Conservation (phyloP, 1,140 invertebrate species). For the Drosophila tani region DNA sequence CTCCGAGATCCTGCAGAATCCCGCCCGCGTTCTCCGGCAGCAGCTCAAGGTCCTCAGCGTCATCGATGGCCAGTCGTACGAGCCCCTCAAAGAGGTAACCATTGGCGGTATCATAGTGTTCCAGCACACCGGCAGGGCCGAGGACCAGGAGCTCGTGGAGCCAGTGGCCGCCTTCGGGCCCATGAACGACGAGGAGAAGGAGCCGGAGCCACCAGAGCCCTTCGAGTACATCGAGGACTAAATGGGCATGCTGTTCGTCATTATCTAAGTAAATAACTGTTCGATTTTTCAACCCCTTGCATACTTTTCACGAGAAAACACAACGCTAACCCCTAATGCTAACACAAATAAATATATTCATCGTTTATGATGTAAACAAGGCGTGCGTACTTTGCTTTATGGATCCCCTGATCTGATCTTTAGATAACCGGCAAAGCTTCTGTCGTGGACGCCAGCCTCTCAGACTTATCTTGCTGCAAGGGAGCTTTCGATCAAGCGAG, state of each 20-base stretch:
- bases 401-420: not conserved
- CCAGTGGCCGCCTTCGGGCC: conserved; percentile 97
- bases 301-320: conserved; percentile 59
- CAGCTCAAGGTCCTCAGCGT: conserved; percentile 95
- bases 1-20: conserved; percentile 97
- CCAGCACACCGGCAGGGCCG: conserved; percentile 91
- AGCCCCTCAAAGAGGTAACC: conserved; percentile 94
- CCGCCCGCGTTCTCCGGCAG: conserved; percentile 96
- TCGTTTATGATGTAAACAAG: conserved; percentile 64
- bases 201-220: conserved; percentile 98
- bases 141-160: conserved; percentile 94
- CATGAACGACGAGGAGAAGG: conserved; percentile 95
- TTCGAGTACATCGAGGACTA: conserved; percentile 97
- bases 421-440: conserved; percentile 1
- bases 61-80: conserved; percentile 92
- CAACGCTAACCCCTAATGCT: conserved; percentile 66
- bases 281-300: conserved; percentile 59
- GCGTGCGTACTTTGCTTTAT: conserved; percentile 9
- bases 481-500: conserved; percentile 14
- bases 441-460: not conserved
- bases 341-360: conserved; percentile 69
- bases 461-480: not conserved
- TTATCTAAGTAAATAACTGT: conserved; percentile 64
- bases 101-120: conserved; percentile 99
- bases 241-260: conserved; percentile 84